Base-by-base conservation (phyloP, 2,797 vertebrate genomes). In the Todus mexicanus region DNA sequence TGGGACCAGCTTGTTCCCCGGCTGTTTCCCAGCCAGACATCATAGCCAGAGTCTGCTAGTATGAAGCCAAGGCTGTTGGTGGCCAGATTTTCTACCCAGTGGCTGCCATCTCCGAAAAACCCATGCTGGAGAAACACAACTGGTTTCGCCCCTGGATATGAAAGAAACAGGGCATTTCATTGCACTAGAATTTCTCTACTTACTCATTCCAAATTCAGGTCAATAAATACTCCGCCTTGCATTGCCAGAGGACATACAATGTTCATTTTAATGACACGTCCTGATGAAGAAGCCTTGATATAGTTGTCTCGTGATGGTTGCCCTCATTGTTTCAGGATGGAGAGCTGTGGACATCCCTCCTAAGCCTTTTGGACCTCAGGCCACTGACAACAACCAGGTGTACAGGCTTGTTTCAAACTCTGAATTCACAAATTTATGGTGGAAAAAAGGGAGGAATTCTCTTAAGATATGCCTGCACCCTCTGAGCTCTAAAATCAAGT, bases 41-140 rank as follows among this genome's bases (percentile, higher is more conserved):
- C 97, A 1, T 97, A 98, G 61, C 97, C 97, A 4, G 95, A 93
- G 56, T 98, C 97, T 50, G 97, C 98, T 21, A 98, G 90, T 5
- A 98, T 93, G 79, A 98, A 98, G 65, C 93, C 97, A 48, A 97
- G 68, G 90, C 97, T 98, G 89, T 96, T 97, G 88, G 95, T 96
- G 23, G 89, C 78, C 64, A 96, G 87, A 11, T 97, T 97, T 54
- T 95, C 87, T 47, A 98, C 90, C 97, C 97, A 98, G 57, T 86
- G 60, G 71, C 92, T 97, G 57, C 93, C 93, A 61, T 97, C 95
- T 64, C 64, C 90, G 0, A 97, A 31, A 7, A 98, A 15, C 20
- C 97, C 96, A 1, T 98, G 97, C 71, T 97, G 96, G 33, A 98
- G 94, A 77, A 96, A 94, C 29, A 97, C 96, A 0, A 71, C 96